phyloP scores from a whole-genome alignment of 2,888 invertebrate genomes.

The Pristionchus japonicus region DNA sequence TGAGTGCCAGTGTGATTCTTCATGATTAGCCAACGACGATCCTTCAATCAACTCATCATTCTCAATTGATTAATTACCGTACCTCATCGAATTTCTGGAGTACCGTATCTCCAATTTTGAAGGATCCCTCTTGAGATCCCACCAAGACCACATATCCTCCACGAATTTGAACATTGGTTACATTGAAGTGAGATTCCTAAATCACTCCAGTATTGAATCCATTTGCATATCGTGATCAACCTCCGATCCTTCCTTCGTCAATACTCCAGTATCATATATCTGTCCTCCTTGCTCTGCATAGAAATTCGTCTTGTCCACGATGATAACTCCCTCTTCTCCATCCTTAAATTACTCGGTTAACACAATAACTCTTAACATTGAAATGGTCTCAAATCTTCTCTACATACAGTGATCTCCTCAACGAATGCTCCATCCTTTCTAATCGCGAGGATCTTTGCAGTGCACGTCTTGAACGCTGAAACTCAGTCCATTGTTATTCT shows the following conservation, averaged over 20 bases:
- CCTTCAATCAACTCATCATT: constrained; percentile 71
- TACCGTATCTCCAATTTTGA: constrained; percentile 89
- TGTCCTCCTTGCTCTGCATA: constrained; percentile 99
- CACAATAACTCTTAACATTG: too few species aligned
- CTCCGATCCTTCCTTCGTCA: constrained; percentile 86
- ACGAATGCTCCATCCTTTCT: constrained; percentile 85
- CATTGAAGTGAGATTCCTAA: constrained; percentile 87
- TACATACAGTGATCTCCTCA: constrained; percentile 80
- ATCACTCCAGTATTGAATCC: neutral
- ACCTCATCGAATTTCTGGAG: constrained; percentile 86
- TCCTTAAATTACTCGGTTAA: too few species aligned
- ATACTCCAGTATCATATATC: constrained; percentile 93
- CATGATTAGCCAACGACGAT: constrained; percentile 92
- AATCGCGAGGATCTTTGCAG: constrained; percentile 85
- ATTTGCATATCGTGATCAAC: constrained; percentile 39
- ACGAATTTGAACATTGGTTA: constrained; percentile 82
- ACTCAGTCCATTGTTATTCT: neutral
- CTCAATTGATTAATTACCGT: neutral
- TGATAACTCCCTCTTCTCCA: constrained; percentile 91
- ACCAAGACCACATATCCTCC: constrained; percentile 96
- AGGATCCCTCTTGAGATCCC: constrained; percentile 87
- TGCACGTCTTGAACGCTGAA: constrained; percentile 61
- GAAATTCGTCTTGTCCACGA: constrained; percentile 91
- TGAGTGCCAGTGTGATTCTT: constrained; percentile 99
- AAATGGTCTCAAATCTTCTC: neutral